phyloP scores from a whole-genome alignment of 2,888 invertebrate species.

The Orthonevra nobilis region DNA sequence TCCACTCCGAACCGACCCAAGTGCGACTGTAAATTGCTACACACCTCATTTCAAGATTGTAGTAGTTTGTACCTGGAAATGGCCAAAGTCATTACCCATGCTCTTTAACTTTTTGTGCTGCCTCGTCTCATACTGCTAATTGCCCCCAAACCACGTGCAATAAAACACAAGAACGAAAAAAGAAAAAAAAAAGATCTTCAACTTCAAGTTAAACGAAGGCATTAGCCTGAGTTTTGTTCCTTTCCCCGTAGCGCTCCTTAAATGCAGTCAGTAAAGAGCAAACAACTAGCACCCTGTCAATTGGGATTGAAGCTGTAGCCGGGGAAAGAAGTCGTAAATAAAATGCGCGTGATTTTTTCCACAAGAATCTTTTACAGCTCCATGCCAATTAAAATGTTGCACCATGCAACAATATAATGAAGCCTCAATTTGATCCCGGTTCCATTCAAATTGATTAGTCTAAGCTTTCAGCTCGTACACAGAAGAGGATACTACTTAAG shows the following conservation, averaged over 20 bases:
- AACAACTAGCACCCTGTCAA: slow-evolving; percentile 27
- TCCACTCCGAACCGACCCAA: no score
- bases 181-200: background rate
- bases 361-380: slow-evolving; percentile 23
- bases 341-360: no score
- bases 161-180: slow-evolving; percentile 20
- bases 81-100: slow-evolving; percentile 23
- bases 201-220: slow-evolving; percentile 28
- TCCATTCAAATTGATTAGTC: slow-evolving; percentile 13
- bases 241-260: slow-evolving; percentile 21
- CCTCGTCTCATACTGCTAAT: slow-evolving; percentile 2
- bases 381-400: slow-evolving; percentile 40
- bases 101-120: slow-evolving; percentile 8
- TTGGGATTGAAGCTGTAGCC: slow-evolving; percentile 10
- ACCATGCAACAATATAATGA: slow-evolving; percentile 22
- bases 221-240: slow-evolving; percentile 22
- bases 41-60: slow-evolving; percentile 12
- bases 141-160: slow-evolving; percentile 20
- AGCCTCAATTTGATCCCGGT: background rate
- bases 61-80: slow-evolving; percentile 35
- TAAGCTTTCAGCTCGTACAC: background rate
- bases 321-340: slow-evolving; percentile 32
- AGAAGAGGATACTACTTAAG: slow-evolving; percentile 10
- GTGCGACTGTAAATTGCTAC: background rate
- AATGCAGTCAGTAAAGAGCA: slow-evolving; percentile 21